Conservation (phyloP, 2,888 invertebrate species). For the Catonia carolina region DNA sequence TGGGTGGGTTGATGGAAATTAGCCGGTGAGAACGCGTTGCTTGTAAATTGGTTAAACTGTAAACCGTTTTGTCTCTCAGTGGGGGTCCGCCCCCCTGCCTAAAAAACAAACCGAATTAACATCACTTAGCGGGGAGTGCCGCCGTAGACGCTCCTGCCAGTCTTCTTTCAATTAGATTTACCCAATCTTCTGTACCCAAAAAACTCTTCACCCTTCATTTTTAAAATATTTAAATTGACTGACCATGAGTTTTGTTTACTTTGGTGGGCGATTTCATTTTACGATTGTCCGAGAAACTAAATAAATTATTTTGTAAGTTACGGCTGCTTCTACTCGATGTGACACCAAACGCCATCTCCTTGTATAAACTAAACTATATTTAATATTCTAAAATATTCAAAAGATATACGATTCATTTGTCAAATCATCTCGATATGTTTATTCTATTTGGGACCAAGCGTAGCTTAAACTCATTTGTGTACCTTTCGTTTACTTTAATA, state of each 20-base stretch:
- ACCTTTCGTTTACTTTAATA: too few relatives aligned
- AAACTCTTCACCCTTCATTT: not conserved
- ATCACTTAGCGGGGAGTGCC: slow-evolving; percentile 14
- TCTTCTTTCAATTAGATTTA: slow-evolving; percentile 17
- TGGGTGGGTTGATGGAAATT: too few relatives aligned
- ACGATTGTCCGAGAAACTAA: not conserved
- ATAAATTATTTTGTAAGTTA: too few relatives aligned
- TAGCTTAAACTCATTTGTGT: too few relatives aligned
- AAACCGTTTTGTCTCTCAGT: slow-evolving; percentile 14
- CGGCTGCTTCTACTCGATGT: too few relatives aligned
- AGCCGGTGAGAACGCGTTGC: too few relatives aligned
- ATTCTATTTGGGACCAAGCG: too few relatives aligned
- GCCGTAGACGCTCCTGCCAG: slow-evolving; percentile 8
- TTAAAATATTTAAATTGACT: slow-evolving; percentile 26
- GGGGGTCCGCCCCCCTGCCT: slow-evolving; percentile 10
- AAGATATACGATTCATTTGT: too few relatives aligned
- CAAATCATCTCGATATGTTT: too few relatives aligned
- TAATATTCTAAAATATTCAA: too few relatives aligned
- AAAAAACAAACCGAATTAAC: slow-evolving; percentile 12
- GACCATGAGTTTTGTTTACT: slow-evolving; percentile 25
- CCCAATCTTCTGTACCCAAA: not conserved
- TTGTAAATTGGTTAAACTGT: slow-evolving; percentile 20
- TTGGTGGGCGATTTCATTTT: slow-evolving; percentile 21
- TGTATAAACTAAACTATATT: too few relatives aligned
- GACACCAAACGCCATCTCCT: too few relatives aligned